These are phyloP conservation scores for Australoheros scitulus DNA, from an alignment of 2,113 vertebrate genomes.

Conservation along the genomic window DNA sequence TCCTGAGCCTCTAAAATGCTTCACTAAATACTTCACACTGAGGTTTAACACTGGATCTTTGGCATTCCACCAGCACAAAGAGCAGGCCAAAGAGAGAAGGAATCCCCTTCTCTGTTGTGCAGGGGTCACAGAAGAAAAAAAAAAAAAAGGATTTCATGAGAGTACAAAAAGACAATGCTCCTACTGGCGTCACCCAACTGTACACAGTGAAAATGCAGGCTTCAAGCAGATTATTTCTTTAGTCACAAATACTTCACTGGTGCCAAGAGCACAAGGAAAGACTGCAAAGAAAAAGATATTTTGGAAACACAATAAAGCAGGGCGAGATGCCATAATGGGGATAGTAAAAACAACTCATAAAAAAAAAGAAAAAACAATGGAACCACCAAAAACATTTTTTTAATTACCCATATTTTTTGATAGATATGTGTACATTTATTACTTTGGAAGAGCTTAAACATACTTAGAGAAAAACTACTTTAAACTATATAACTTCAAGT, in stretches of 20 bases:
- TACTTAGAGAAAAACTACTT: background rate
- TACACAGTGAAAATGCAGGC: background rate
- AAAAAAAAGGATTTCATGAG: constrained; percentile 1
- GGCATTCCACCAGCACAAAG: constrained; percentile 51
- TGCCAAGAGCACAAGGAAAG: background rate
- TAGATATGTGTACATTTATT: background rate
- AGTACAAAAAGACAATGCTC: constrained; percentile 31
- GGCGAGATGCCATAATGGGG: background rate
- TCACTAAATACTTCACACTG: constrained; percentile 39
- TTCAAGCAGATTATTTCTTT: background rate
- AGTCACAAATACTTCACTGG: background rate
- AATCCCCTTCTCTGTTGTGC: constrained; percentile 45
- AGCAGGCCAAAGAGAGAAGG: constrained; percentile 43
- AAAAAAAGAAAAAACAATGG: background rate
- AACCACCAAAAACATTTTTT: background rate
- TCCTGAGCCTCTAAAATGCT: constrained; percentile 33
- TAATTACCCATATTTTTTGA: no score
- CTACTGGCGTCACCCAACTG: background rate
- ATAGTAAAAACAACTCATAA: background rate
- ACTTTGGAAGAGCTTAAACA: background rate
- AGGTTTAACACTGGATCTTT: constrained; percentile 36
- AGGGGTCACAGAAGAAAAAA: background rate
- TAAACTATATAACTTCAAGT: background rate
- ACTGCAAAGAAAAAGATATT: background rate
- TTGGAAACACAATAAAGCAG: background rate